A percentile compares a stretch with the other conserved stretches of the same genome.
phyloP scores from a whole-genome alignment of 2,113 vertebrate genomes.

The Lepisosteus oculatus region DNA sequence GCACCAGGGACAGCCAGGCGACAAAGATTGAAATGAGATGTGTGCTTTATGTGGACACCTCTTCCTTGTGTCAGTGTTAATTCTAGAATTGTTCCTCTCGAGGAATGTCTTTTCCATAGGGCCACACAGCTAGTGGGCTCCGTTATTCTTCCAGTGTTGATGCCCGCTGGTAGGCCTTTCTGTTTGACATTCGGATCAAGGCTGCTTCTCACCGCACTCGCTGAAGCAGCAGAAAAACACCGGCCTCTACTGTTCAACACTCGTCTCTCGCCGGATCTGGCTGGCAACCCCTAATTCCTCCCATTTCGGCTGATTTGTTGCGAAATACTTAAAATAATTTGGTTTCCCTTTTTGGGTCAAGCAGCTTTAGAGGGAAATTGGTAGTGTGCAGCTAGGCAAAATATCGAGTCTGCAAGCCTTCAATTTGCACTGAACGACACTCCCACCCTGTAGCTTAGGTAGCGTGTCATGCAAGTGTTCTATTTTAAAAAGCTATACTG shows the following conservation, averaged over 20 bases:
- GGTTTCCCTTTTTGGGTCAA: background rate
- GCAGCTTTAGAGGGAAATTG: background rate
- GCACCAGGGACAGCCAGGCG: too few species aligned
- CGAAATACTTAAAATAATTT: background rate
- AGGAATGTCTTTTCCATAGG: too few species aligned
- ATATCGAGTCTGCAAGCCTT: background rate
- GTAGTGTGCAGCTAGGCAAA: background rate
- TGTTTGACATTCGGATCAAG: too few species aligned
- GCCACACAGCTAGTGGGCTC: too few species aligned
- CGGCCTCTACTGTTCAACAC: background rate
- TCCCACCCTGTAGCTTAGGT: slow-evolving; percentile 1
- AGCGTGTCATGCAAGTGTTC: slow-evolving; percentile 52
- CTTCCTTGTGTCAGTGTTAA: too few species aligned
- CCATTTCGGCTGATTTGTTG: background rate
- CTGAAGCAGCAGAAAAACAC: background rate
- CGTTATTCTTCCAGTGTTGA: too few species aligned
- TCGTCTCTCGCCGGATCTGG: background rate
- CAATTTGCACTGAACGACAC: background rate
- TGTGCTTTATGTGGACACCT: too few species aligned
- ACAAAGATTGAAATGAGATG: too few species aligned
- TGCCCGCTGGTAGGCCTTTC: too few species aligned
- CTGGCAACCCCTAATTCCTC: background rate
- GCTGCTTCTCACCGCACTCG: too few species aligned
- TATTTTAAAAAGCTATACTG: slow-evolving; percentile 23
- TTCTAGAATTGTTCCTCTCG: too few species aligned